Conservation (phyloP, 2,113 vertebrate species). For the Oreocharis arfaki region DNA sequence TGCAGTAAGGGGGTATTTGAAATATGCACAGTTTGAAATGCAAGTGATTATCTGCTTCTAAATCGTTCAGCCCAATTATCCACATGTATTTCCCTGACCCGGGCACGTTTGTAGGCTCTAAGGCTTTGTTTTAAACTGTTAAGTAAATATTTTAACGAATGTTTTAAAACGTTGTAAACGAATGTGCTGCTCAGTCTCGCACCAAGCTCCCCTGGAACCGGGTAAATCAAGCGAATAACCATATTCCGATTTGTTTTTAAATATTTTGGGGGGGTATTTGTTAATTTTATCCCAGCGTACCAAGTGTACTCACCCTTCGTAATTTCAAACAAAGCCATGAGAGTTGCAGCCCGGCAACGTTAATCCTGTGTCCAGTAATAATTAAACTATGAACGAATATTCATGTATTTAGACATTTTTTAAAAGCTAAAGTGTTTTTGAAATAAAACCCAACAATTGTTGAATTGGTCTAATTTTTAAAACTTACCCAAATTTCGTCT, state of each 20-base stretch:
- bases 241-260: neutral
- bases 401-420: neutral
- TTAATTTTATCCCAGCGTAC: neutral
- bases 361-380: neutral
- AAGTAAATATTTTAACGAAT: constrained; percentile 41
- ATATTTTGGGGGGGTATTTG: neutral
- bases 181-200: neutral
- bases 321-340: neutral
- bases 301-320: neutral
- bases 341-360: neutral
- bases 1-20: neutral
- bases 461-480: neutral
- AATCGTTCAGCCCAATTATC: neutral
- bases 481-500: neutral
- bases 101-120: neutral
- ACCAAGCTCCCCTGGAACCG: neutral
- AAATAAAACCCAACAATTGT: neutral
- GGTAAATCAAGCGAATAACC: neutral
- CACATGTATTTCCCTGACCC: neutral
- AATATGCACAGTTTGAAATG: neutral
- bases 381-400: neutral
- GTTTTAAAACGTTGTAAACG: neutral
- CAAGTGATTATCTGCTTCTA: neutral
- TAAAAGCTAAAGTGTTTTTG: neutral
- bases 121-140: neutral